Base-by-base conservation (phyloP, 2,797 vertebrate genomes). In the Luscinia luscinia region DNA sequence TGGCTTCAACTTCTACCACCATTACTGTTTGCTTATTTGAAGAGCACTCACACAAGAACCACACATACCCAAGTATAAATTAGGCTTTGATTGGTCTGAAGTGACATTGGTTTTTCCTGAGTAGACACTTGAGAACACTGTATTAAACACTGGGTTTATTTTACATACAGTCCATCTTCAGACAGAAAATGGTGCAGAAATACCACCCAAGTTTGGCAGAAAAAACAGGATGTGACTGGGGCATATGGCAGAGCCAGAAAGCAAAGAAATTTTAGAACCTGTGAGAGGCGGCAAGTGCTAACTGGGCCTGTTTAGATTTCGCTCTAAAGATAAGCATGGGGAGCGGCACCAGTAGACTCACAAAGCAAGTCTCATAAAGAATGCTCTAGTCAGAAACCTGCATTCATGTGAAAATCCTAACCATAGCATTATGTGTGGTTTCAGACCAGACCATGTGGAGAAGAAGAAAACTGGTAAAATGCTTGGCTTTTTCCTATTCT, bases 371-470 rank as follows among this genome's bases (percentile, higher is more conserved):
- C 12, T 66, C 23, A 36, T 20, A 61, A 86, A 54, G 20, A 75
- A 62, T 19, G n/a, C 19, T 63, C 18, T 28, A 38, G 10, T 40
- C 17, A 87, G 46, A 75, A 77, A 68, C 4, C 49, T 2, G 8
- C 0, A 2, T 19, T 40, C 12, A 34, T 15, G 38, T 63, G 34
- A 83, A 66, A 63, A 59, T 20, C 12, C 4, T 63, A 46, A 48
- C 16, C 7, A 38, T 0, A 48, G 32, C 18, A 63, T 30, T 55
- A 61, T 0, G 1, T 24, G 11, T 51, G 27, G 15, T 64, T 88
- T 58, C 43, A 84, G 36, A 78, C 11, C 9, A 24, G 11, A 52
- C 9, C 21, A 63, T 0, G 1, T 7, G 8, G 23, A 9, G 0
- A 11, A 15, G 67, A 10, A 9, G 20, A 12, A 4, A 19, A 32